These are phyloP conservation scores for Orchesellides sinensis DNA, from an alignment of 2,888 invertebrate species.

Conservation along the genomic window DNA sequence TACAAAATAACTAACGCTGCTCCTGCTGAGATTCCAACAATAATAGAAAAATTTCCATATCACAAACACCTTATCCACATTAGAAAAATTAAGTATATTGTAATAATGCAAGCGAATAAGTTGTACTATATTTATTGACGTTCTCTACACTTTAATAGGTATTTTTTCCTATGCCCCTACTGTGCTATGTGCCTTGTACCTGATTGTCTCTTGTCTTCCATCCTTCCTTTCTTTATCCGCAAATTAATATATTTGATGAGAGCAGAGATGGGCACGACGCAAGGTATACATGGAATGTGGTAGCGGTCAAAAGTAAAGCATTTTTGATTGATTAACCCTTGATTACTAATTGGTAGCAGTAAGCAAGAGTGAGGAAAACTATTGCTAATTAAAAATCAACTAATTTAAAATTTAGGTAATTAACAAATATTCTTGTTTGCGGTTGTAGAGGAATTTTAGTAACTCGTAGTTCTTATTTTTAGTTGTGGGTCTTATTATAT, in stretches of 20 bases:
- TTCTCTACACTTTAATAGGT: neutral
- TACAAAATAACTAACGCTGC: too few species aligned
- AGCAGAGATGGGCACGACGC: neutral
- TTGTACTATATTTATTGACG: constrained; percentile 6
- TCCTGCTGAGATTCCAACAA: neutral
- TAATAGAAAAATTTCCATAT: neutral
- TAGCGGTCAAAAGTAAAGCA: too few species aligned
- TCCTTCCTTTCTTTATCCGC: neutral
- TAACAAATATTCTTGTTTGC: too few species aligned
- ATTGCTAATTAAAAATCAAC: too few species aligned
- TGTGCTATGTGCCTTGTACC: constrained; percentile 4
- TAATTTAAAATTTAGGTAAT: too few species aligned
- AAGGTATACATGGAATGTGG: too few species aligned
- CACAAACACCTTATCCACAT: neutral
- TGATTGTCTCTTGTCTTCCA: neutral
- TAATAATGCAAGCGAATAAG: neutral
- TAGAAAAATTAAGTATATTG: neutral
- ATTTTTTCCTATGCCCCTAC: neutral
- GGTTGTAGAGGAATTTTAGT: too few species aligned
- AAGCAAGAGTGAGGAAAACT: too few species aligned
- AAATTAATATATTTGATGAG: neutral
- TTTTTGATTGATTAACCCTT: too few species aligned
- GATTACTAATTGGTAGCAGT: too few species aligned
- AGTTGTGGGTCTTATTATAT: too few species aligned
- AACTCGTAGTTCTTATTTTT: too few species aligned